These are phyloP conservation scores for Tichodroma muraria DNA, from an alignment of 2,113 vertebrate species.

Conservation along the genomic window DNA sequence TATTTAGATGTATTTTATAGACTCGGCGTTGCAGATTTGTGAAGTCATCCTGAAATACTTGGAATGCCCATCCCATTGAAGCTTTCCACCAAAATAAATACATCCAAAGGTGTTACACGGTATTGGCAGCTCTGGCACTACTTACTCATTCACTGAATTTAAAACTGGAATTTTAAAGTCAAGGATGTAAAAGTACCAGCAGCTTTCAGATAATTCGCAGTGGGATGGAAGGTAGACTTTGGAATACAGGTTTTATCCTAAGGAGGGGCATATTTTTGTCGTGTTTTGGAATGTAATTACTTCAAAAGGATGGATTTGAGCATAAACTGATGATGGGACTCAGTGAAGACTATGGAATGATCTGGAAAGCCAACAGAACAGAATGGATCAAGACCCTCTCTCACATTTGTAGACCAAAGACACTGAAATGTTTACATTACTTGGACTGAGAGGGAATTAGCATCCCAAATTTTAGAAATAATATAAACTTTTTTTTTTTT, in stretches of 20 bases:
- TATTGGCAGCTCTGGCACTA: neutral
- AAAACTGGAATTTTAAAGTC: neutral
- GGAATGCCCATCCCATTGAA: neutral
- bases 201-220: neutral
- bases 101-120: neutral
- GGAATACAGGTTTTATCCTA: neutral
- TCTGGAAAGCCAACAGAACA: fast-evolving
- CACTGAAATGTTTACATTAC: neutral
- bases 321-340: neutral
- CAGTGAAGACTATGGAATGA: fast-evolving
- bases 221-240: neutral
- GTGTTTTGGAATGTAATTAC: neutral
- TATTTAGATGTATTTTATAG: conserved; percentile 32
- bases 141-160: neutral
- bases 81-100: neutral
- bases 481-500: too few relatives aligned
- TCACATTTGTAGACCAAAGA: neutral
- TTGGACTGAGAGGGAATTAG: neutral
- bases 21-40: neutral
- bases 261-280: neutral
- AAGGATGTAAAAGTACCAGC: neutral
- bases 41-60: neutral
- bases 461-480: neutral
- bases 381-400: neutral
- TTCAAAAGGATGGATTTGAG: neutral